Base-by-base conservation (phyloP, 2,113 vertebrate genomes). In the Dascyllus trimaculatus region DNA sequence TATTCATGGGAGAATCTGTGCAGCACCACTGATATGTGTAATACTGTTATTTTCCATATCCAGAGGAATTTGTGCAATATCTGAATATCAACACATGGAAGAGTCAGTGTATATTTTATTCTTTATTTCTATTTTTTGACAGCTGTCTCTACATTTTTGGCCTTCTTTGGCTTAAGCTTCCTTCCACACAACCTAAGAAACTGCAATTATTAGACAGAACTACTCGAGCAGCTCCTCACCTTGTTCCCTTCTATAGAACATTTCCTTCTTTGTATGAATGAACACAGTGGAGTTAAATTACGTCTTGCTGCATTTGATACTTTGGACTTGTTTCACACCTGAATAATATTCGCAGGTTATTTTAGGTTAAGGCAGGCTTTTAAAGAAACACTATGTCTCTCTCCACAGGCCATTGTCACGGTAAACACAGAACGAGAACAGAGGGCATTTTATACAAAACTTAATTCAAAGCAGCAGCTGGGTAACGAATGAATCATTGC, bases 401-500 rank as follows among this genome's bases (percentile, higher is more conserved):
- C 56, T 66, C 62, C 21, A n/a, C 40, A 38, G 78, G 21, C 57
- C 62, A 24, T n/a, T 10, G 73, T 19, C 26, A 21, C 56, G 56
- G 51, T 51, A 25, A 62, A 62, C 68, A 73, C 62, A 68, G 25
- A 70, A 51, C 61, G 26, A 15, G 22, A 82, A 43, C 64, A 52
- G 32, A 58, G 1, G 75, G 62, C 38, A 11, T 66, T 85, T 81
- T 21, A 77, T 19, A 67, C 18, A 46, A 48, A 66, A 57, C 65
- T 78, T 24, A 72, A 82, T 57, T 67, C 56, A 71, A 69, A 88
- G 77, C 61, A 78, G 69, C 77, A 83, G 80, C 80, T 46, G 65
- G 46, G 14, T 21, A 53, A 38, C 5, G 22, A 43, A 26, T 49
- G 54, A 79, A 70, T 78, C 73, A 51, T n/a, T 64, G 65, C 66